These are phyloP conservation scores for Lethenteron reissneri DNA, from an alignment of 2,113 vertebrate genomes.

Conservation along the genomic window DNA sequence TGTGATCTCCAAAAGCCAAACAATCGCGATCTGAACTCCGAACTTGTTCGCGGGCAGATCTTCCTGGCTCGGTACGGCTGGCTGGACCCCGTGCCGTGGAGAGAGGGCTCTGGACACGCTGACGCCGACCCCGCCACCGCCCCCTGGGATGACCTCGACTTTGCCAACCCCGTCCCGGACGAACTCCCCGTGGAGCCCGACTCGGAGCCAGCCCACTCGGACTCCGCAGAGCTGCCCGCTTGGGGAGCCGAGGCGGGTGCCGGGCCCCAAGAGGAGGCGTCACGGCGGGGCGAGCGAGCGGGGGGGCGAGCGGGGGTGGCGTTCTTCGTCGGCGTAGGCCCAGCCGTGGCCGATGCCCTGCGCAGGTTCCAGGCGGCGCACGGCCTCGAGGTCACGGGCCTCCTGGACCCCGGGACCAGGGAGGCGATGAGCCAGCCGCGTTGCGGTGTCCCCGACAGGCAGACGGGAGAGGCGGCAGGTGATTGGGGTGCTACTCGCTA, in stretches of 20 bases:
- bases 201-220: no score
- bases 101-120: slow-evolving; percentile 9
- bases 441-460: slow-evolving; percentile 38
- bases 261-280: no score
- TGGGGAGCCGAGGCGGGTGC: slow-evolving; percentile 8
- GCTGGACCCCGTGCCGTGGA: slow-evolving; percentile 21
- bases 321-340: no score
- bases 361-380: slow-evolving; percentile 38
- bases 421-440: slow-evolving; percentile 45
- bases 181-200: no score
- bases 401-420: slow-evolving; percentile 36
- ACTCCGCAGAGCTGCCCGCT: background rate
- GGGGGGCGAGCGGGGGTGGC: background rate
- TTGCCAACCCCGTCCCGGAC: no score
- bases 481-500: no score
- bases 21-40: no score
- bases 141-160: no score
- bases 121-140: no score
- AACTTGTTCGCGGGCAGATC: slow-evolving; percentile 16
- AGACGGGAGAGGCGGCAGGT: no score
- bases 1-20: no score
- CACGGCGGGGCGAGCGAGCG: background rate
- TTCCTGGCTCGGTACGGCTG: slow-evolving; percentile 52
- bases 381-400: slow-evolving; percentile 28
- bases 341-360: slow-evolving; percentile 17